Base-by-base conservation (phyloP, 2,888 invertebrate species). In the Hedya salicella region DNA sequence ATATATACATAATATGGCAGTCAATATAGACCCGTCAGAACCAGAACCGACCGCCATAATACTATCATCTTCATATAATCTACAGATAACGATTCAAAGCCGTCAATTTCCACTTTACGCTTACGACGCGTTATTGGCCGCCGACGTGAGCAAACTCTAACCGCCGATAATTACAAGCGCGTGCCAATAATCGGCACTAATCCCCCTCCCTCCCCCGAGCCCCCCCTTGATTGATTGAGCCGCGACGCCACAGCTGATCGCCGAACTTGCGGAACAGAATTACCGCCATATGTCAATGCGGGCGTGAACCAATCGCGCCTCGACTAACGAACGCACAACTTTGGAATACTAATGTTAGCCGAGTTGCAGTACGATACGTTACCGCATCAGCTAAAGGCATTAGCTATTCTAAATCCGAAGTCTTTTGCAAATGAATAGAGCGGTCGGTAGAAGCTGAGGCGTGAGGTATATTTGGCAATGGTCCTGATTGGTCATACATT, bases 151-250 rank as follows among this genome's bases (percentile, higher is more conserved):
- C 42, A 42, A n/a, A n/a, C 40, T 16, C 25, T 14, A n/a, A 42
- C 53, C 39, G 21, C 39, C 32, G 8, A 13, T 17, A 16, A 64
- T 64, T 56, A 50, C 49, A 5, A 14, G 32, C 42, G 25, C 14
- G 21, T 14, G 50, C 44, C 42, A 50, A 50, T 64, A 57, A 50
- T 36, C 50, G 36, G 48, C 56, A 36, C 44, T 48, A 48, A 39
- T 36, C 6, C 25, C 46, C 32, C 62, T 39, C n/a, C 39, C 1
- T 1, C 39, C 9, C 4, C 39, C 13, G 5, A n/a, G 5, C 21
- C 14, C 40, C 21, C 54, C 54, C 14, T 13, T 59, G 57, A 64
- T 64, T 59, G 64, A 57, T 36, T 14, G 42, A 13, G 32, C 25
- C 25, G 25, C 44, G 36, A 30, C 30, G 42, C n/a, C 53, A 5